Conservation (phyloP, 2,797 vertebrate species). For the Cirrhinus mrigala region DNA sequence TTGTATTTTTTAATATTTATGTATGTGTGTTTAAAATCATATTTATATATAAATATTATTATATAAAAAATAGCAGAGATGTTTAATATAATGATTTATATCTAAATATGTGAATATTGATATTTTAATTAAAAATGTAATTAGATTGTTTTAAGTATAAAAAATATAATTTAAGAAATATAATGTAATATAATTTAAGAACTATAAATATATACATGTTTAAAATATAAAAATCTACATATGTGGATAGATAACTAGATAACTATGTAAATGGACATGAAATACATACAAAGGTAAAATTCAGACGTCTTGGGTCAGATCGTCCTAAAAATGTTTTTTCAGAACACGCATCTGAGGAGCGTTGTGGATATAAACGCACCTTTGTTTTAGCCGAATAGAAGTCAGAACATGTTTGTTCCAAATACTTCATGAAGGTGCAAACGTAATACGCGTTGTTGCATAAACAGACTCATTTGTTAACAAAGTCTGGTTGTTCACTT, state of each 20-base stretch:
- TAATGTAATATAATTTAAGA: neutral
- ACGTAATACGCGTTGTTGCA: neutral
- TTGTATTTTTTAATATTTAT: too few species aligned
- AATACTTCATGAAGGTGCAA: neutral
- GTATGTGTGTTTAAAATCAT: too few species aligned
- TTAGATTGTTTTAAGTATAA: neutral
- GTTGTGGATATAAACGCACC: neutral
- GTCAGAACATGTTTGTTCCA: constrained; percentile 11
- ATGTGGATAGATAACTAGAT: neutral
- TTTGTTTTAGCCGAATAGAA: constrained; percentile 7
- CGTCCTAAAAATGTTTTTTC: neutral
- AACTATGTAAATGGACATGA: neutral
- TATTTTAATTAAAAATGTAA: neutral
- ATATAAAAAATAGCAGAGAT: too few species aligned
- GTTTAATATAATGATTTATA: neutral
- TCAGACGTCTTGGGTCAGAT: neutral
- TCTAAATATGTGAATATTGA: neutral
- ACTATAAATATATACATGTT: neutral
- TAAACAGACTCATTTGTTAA: neutral
- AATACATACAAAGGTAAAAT: neutral
- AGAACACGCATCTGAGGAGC: neutral
- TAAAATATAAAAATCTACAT: neutral
- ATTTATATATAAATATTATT: too few species aligned
- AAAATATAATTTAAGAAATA: too few species aligned
- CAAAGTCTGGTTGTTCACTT: neutral